phyloP scores from a whole-genome alignment of 2,888 invertebrate species.

The Galerucella calmariensis region DNA sequence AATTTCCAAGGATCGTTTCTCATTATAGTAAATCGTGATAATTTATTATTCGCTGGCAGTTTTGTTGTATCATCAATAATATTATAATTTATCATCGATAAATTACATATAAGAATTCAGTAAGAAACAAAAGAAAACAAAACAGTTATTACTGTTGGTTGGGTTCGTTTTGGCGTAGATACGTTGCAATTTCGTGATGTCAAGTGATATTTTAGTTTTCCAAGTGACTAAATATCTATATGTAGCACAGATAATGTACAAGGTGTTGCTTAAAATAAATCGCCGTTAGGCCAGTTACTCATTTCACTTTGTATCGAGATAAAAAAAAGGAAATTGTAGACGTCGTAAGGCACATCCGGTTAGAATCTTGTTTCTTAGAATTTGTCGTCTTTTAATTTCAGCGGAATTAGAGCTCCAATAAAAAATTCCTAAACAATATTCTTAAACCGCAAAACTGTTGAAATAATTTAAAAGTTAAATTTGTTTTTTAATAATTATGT shows the following conservation, averaged over 20 bases:
- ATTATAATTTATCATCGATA: constrained; percentile 3
- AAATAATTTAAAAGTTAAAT: no score
- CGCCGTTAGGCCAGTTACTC: not conserved
- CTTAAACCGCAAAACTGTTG: no score
- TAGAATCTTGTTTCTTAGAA: no score
- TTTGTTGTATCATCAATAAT: constrained; percentile 4
- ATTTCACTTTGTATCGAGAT: not conserved
- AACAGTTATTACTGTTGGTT: not conserved
- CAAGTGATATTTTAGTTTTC: constrained; percentile 28
- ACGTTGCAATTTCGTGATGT: constrained; percentile 9
- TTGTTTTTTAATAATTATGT: no score
- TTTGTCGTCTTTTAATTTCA: no score
- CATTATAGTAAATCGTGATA: constrained; percentile 6
- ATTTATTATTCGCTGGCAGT: not conserved
- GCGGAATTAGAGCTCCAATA: no score
- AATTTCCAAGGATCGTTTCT: not conserved
- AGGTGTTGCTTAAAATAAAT: constrained; percentile 29
- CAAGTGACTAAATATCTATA: constrained; percentile 25
- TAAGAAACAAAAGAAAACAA: not conserved
- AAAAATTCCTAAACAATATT: no score
- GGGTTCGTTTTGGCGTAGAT: not conserved
- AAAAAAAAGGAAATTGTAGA: not conserved
- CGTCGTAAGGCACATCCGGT: constrained; percentile 10
- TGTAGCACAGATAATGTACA: constrained; percentile 22
- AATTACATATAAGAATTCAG: not conserved